These are phyloP conservation scores for Polylopha cassiicola DNA, from an alignment of 2,888 invertebrate genomes.

Conservation along the genomic window DNA sequence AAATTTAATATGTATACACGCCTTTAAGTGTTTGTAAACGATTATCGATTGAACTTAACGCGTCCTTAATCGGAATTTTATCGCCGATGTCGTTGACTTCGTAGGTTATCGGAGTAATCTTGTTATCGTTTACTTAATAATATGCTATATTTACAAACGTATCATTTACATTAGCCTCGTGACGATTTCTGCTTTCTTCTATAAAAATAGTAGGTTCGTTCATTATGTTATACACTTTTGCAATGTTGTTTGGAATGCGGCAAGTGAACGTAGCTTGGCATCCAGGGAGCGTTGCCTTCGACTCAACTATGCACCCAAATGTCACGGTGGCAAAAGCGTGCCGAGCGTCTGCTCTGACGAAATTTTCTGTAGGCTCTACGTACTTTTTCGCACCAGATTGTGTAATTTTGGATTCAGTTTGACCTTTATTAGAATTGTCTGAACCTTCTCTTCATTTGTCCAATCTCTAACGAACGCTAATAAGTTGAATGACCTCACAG, in stretches of 20 bases:
- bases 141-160: conserved; percentile 2
- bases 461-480: too few relatives aligned
- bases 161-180: conserved; percentile 2
- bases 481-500: too few relatives aligned
- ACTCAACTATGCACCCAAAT: conserved; percentile 12
- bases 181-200: conserved; percentile 4
- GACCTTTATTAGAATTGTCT: too few relatives aligned
- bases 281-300: conserved; percentile 11
- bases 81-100: conserved; percentile 29
- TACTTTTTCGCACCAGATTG: too few relatives aligned
- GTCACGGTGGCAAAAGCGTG: conserved; percentile 22
- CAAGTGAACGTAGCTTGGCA: conserved; percentile 18
- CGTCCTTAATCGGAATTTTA: conserved; percentile 25
- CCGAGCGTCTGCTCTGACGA: conserved; percentile 18
- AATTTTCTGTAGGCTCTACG: too few relatives aligned
- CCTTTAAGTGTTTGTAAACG: conserved; percentile 6
- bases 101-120: conserved; percentile 23
- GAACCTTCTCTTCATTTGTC: too few relatives aligned
- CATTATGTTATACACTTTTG: conserved; percentile 8
- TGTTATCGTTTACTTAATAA: conserved; percentile 21
- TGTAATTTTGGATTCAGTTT: too few relatives aligned
- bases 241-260: conserved; percentile 17
- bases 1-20: too few relatives aligned
- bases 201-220: too few relatives aligned
- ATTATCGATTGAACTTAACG: conserved; percentile 20